Base-by-base conservation (phyloP, 2,888 invertebrate species). In the Anorthoa munda region DNA sequence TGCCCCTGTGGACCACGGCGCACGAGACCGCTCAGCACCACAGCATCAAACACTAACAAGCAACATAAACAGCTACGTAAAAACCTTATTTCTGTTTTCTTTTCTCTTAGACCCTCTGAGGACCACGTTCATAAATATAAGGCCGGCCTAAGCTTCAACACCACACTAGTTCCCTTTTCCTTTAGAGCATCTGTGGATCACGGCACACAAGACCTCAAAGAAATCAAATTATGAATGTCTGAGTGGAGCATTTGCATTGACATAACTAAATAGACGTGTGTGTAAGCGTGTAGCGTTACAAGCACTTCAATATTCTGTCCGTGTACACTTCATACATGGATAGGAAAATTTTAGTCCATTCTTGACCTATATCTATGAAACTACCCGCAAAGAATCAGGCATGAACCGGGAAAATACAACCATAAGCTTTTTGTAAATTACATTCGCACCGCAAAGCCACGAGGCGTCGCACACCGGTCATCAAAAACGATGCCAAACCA, bases 401-500 rank as follows among this genome's bases (percentile, higher is more conserved):
- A 53, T 21, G 21, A 53, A 53, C n/a, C n/a, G n/a, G n/a, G 51
- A 12, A 51, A n/a, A 13, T 13, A 21, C 53, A 53, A 18, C 13
- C 53, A 21, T 12, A 53, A 21, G 21, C 21, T 51, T 51, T 68
- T 50, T 21, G 5, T 23, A 45, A 39, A 46, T 13, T 0, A 15
- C 18, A 53, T 18, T 45, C 13, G 9, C 7, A 46, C 39, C 17
- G 26, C 17, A 9, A 74, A 66, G 17, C 18, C 18, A 31, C 13
- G 15, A 51, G 45, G 0, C 4, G n/a, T 50, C 7, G 23, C 55
- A 55, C 18, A 72, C n/a, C 13, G 59, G 53, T 65, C 63, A 59
- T 45, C 48, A 65, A 46, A 72, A 61, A 51, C n/a, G 23, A 56
- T 50, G 53, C 51, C 61, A 66, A 76, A 61, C 60, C 82, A 64